Evolutionary conservation across 2,113 vertebrate genomes (phyloP).

Genomic region (Motacilla tschutschensis): DNA sequence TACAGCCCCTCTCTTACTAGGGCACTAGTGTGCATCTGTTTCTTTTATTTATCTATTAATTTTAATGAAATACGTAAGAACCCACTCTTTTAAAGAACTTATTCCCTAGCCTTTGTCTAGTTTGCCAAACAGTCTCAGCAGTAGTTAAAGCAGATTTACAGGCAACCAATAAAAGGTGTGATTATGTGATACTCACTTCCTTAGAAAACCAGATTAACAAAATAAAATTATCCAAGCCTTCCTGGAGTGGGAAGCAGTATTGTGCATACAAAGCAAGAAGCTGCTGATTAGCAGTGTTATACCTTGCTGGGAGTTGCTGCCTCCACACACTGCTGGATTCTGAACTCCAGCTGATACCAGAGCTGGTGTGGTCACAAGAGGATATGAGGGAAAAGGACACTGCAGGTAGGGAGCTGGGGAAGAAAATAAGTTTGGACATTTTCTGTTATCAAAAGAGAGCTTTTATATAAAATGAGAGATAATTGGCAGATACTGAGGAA

Average conservation of each 20-base stretch:
- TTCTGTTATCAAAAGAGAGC: neutral
- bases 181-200: neutral
- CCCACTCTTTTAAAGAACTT: neutral
- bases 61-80: neutral
- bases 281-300: neutral
- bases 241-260: neutral
- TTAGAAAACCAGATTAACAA: conserved; percentile 18
- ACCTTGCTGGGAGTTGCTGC: neutral
- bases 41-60: neutral
- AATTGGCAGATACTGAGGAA: neutral
- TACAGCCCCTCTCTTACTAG: neutral
- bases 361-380: neutral
- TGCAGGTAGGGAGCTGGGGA: neutral
- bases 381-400: neutral
- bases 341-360: neutral
- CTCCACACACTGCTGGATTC: neutral
- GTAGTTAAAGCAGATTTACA: conserved; percentile 1
- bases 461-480: neutral
- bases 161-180: neutral
- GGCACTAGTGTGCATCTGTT: neutral
- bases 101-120: neutral
- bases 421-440: neutral
- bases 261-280: neutral
- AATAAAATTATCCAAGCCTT: neutral
- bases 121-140: neutral